A percentile compares a stretch with the other conserved stretches of the same genome.
Conservation (phyloP, 2,797 vertebrate species). For the Odontamblyopus rebecca region DNA sequence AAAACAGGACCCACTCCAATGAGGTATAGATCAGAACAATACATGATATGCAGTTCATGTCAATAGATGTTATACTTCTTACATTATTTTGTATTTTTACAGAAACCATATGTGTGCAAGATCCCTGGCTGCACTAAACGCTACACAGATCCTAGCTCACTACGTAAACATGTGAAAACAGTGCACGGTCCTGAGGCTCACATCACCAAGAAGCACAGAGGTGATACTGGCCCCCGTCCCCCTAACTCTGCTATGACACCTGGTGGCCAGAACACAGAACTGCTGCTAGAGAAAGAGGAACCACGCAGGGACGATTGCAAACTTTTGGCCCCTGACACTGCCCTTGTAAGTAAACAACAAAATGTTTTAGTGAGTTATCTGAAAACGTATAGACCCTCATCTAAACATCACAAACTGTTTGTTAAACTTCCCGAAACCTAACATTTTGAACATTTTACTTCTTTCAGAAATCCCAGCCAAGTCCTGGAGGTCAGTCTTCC, state of each 20-base stretch:
- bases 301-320: slow-evolving; percentile 85
- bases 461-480: slow-evolving; percentile 90
- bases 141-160: slow-evolving; percentile 95
- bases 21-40: slow-evolving; percentile 52
- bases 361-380: not conserved
- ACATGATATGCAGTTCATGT: no score
- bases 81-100: slow-evolving; percentile 26
- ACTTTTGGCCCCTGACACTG: slow-evolving; percentile 84
- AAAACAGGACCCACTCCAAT: slow-evolving; percentile 96
- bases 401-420: not conserved
- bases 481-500: slow-evolving; percentile 91
- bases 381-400: not conserved
- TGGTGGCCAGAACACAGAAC: slow-evolving; percentile 76
- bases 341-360: slow-evolving; percentile 77
- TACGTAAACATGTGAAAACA: slow-evolving; percentile 95
- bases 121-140: slow-evolving; percentile 97
- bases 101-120: slow-evolving; percentile 98
- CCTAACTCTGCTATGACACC: slow-evolving; percentile 68
- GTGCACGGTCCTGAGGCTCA: slow-evolving; percentile 97
- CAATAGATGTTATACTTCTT: not conserved
- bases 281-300: slow-evolving; percentile 89
- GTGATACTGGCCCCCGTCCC: slow-evolving; percentile 83
- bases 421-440: not conserved
- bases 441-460: not conserved
- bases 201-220: slow-evolving; percentile 95